Conservation (phyloP, 2,888 invertebrate species). For the Metacarcinus magister region DNA sequence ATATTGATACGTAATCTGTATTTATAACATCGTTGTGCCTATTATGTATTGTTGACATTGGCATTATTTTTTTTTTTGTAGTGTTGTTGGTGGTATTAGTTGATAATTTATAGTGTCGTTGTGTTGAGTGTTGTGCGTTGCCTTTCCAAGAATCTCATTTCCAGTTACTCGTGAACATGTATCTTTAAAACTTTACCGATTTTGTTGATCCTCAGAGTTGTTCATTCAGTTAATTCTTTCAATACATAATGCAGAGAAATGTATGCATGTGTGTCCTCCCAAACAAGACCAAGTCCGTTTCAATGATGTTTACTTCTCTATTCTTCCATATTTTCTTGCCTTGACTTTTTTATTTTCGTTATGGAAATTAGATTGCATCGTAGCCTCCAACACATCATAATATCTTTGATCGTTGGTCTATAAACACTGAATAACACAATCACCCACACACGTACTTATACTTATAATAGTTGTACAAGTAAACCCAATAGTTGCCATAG, state of each 20-base stretch:
- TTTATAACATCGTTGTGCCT: no score
- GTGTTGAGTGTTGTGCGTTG: neutral
- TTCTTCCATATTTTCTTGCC: neutral
- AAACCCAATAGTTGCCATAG: neutral
- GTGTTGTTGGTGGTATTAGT: neutral
- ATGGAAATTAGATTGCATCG: neutral
- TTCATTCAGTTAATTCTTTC: neutral
- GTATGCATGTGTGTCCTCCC: neutral
- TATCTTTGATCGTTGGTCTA: neutral
- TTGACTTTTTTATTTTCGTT: neutral
- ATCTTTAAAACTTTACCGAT: neutral
- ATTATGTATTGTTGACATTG: neutral
- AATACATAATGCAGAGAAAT: neutral
- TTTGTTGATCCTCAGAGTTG: neutral
- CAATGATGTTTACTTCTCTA: neutral
- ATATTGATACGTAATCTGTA: no score
- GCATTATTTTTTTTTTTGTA: neutral
- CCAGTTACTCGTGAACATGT: neutral
- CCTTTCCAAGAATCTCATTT: neutral
- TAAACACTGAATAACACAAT: neutral
- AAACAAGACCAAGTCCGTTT: neutral
- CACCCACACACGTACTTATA: neutral
- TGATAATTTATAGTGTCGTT: neutral
- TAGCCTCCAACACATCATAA: neutral
- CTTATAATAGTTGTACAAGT: neutral